phyloP scores from a whole-genome alignment of 1,140 invertebrate genomes.

The Pseudomyrmex cubaensis region DNA sequence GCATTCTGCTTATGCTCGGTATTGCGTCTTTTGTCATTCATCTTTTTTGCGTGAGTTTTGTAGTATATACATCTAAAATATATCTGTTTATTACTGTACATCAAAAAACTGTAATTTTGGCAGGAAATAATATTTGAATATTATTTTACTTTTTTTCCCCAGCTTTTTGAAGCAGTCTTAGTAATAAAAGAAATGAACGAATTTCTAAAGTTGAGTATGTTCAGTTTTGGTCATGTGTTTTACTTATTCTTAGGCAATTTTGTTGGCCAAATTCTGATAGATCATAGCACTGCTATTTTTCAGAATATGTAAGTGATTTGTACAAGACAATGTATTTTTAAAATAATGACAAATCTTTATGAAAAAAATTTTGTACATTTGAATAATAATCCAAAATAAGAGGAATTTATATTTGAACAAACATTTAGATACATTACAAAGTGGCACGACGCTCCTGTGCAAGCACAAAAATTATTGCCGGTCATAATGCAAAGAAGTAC shows the following conservation, averaged over 20 bases:
- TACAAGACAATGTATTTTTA: not conserved
- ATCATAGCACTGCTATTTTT: slow-evolving; percentile 38
- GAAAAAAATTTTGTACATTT: no score
- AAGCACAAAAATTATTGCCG: slow-evolving; percentile 42
- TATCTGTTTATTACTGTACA: not conserved
- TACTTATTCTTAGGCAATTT: slow-evolving; percentile 49
- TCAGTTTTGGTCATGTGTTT: slow-evolving; percentile 17
- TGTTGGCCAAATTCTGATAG: slow-evolving; percentile 42
- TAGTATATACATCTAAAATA: not conserved
- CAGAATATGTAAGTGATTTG: slow-evolving; percentile 41
- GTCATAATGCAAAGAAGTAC: slow-evolving; percentile 57
- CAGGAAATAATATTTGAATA: no score
- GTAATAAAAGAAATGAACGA: not conserved
- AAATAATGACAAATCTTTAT: no score
- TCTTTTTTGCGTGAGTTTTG: slow-evolving; percentile 44
- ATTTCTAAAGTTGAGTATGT: not conserved
- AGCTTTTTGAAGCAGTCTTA: slow-evolving; percentile 18
- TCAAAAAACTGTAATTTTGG: no score
- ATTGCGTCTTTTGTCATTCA: slow-evolving; percentile 30
- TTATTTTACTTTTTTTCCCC: not conserved
- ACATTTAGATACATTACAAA: slow-evolving; percentile 37
- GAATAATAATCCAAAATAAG: no score
- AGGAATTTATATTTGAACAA: not conserved
- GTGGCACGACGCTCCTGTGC: slow-evolving; percentile 32
- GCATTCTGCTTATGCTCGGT: slow-evolving; percentile 37